Evolutionary conservation across 1,140 invertebrate genomes (phyloP), one percentile per base, ranked within the genome.

Genomic region (Neodiprion lecontei): DNA sequence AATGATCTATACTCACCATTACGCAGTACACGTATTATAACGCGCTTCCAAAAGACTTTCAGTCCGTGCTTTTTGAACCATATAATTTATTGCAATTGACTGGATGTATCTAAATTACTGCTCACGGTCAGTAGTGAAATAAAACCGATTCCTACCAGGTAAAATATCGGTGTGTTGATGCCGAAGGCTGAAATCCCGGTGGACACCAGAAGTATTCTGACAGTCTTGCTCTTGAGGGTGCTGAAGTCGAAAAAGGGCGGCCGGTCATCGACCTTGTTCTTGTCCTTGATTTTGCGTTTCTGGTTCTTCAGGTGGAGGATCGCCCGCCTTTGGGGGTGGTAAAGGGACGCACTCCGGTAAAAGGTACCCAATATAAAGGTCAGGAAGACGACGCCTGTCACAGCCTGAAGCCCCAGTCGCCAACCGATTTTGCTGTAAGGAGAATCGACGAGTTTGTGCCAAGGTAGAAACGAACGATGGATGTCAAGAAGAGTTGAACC

Each of bases 271-370:
- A 89, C 83, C 78, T 92, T 92, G 80, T 92, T 94, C 77, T 93
- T 94, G 79, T 95, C 93, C 80, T 94, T 94, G 85, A 94, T 92
- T 84, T 96, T 96, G 70, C 95, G 89, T 82, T 96, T 96, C 86
- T 97, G 96, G 83, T 96, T 96, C 85, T 97, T 97, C 73, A 97
- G 91, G 84, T 97, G 96, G 17, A 97, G 89, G 78, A 97, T 97
- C 48, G 96, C 96, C 67, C 96, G 90, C 75, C 96, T 85, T 83
- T 97, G 95, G 0, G 96, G 96, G 87, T 97, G 96, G 82, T 97
- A 97, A 0, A 97, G 88, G 0, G 95, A 96, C 0, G 96, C 96
- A 9, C 95, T 96, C 17, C 96, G 91, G 85, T 97, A 97, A 87
- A 96, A 95, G 3, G 95, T 96, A 21, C 96, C 96, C 10, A 97